Evolutionary conservation across 2,113 vertebrate genomes (phyloP).

Genomic region (Nicator chloris): DNA sequence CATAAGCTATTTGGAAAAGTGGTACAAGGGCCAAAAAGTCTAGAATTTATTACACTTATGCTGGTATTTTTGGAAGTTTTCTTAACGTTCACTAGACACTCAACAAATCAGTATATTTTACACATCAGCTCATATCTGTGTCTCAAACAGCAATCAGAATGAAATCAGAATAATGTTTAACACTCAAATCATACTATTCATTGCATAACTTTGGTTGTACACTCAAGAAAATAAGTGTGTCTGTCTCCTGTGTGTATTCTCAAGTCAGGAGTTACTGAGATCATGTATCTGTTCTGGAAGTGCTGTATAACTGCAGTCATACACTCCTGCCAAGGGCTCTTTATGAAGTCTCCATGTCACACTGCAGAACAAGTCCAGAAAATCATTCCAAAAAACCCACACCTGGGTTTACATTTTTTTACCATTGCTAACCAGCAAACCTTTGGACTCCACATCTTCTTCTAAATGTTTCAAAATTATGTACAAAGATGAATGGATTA

Average conservation of each 20-base stretch:
- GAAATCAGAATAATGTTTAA: neutral
- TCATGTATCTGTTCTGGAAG: neutral
- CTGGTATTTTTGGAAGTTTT: neutral
- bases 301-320: neutral
- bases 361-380: neutral
- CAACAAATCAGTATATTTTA: neutral
- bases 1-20: neutral
- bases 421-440: neutral
- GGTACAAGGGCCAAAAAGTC: neutral
- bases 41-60: neutral
- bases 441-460: neutral
- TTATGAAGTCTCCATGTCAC: neutral
- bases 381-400: neutral
- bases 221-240: neutral
- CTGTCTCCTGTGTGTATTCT: neutral
- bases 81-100: neutral
- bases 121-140: neutral
- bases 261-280: neutral
- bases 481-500: neutral
- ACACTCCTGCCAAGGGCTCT: neutral
- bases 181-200: neutral
- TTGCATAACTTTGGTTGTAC: neutral
- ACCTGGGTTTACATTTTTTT: neutral
- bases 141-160: neutral
- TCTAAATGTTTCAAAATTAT: neutral